Percentiles rank a stretch among this genome's conserved stretches.
Conservation (phyloP, 2,888 invertebrate genomes). For the Ectemnius continuus region DNA sequence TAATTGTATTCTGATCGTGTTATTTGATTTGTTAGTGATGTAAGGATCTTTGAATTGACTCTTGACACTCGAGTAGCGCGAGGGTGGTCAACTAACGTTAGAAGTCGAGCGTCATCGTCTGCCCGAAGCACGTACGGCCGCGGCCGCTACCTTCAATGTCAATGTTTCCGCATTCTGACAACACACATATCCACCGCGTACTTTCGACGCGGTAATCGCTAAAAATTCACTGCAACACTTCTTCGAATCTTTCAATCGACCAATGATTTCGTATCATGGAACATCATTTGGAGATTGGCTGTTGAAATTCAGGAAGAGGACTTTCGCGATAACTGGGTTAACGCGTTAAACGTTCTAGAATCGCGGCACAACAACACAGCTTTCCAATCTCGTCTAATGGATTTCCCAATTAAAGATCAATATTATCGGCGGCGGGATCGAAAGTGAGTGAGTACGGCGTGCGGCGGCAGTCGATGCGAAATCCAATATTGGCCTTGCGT, state of each 20-base stretch:
- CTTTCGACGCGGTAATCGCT: too few species aligned
- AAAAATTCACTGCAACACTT: too few species aligned
- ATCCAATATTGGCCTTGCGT: too few species aligned
- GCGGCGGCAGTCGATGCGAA: too few species aligned
- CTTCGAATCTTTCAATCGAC: too few species aligned
- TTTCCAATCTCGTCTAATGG: conserved; percentile 17
- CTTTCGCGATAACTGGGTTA: background rate
- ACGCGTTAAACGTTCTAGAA: conserved; percentile 1
- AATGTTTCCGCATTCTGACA: conserved; percentile 68
- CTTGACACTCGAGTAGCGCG: conserved; percentile 18
- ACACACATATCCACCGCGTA: background rate
- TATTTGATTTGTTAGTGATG: too few species aligned
- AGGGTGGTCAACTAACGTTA: conserved; percentile 18
- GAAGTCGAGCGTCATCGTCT: conserved; percentile 46
- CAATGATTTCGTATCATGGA: too few species aligned
- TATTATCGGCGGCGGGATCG: too few species aligned
- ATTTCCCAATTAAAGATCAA: conserved; percentile 10
- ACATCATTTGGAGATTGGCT: background rate
- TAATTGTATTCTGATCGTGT: too few species aligned
- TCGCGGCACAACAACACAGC: conserved; percentile 19
- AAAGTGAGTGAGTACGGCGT: too few species aligned
- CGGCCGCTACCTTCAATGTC: conserved; percentile 43
- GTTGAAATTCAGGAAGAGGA: conserved; percentile 14
- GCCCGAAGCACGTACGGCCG: conserved; percentile 54
- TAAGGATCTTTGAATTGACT: background rate